phyloP scores from a whole-genome alignment of 2,113 vertebrate species.

The Aphelocoma coerulescens region DNA sequence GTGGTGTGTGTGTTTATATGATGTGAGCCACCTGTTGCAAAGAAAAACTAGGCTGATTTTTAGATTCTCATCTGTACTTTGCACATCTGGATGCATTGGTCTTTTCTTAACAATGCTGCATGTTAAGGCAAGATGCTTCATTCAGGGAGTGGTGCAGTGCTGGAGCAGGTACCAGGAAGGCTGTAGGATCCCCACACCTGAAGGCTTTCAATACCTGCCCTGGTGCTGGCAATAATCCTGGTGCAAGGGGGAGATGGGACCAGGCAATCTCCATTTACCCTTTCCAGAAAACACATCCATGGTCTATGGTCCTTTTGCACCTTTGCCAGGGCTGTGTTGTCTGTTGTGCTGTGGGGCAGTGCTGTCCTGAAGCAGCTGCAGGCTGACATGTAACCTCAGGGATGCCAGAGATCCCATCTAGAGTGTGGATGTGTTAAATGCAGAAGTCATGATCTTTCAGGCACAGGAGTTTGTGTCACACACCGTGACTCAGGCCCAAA shows the following conservation, averaged over 20 bases:
- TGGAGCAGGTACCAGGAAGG: neutral
- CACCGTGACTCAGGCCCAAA: neutral
- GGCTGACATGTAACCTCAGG: neutral
- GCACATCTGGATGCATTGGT: neutral
- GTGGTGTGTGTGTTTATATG: neutral
- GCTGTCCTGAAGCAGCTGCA: neutral
- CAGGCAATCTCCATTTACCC: neutral
- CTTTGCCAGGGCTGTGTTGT: neutral
- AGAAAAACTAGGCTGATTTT: neutral
- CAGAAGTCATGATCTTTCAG: neutral
- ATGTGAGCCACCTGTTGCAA: neutral
- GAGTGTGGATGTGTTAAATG: neutral
- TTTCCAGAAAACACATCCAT: neutral
- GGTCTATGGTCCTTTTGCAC: neutral
- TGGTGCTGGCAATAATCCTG: neutral
- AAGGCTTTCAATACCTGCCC: neutral
- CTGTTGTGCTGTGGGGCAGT: neutral
- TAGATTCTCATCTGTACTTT: neutral
- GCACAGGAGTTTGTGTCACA: neutral
- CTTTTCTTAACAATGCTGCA: neutral
- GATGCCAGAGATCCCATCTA: rapidly evolving
- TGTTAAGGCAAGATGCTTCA: neutral
- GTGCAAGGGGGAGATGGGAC: neutral
- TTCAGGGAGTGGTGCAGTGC: neutral
- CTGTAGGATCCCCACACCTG: neutral